A percentile compares a stretch with the other conserved stretches of the same genome.
Conservation (phyloP, 2,888 invertebrate genomes). For the Noctua fimbriata region DNA sequence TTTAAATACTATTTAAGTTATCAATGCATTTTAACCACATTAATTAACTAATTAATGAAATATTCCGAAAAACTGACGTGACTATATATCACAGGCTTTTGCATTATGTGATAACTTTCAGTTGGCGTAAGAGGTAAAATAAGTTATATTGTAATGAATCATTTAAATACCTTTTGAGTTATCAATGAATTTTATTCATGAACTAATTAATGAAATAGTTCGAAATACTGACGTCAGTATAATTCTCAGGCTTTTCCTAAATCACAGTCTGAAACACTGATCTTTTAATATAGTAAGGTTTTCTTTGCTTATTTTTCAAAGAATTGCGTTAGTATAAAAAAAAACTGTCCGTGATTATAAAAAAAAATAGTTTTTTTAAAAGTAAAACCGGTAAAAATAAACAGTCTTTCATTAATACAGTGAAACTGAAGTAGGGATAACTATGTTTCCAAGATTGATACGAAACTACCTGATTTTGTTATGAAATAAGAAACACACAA, state of each 20-base stretch:
- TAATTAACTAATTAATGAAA: not conserved
- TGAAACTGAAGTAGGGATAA: no score
- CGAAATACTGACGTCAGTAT: not conserved
- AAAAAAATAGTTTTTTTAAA: not conserved
- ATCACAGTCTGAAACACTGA: not conserved
- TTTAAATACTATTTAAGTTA: not conserved
- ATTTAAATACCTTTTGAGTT: not conserved
- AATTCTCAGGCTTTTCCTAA: not conserved
- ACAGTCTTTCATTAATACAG: not conserved
- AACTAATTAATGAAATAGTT: not conserved
- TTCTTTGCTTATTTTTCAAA: not conserved
- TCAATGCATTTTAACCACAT: not conserved
- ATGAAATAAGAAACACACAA: not conserved
- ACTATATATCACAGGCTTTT: not conserved
- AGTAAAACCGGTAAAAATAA: not conserved
- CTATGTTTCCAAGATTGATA: no score
- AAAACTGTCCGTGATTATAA: not conserved
- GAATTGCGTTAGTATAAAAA: not conserved
- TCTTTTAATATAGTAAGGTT: not conserved
- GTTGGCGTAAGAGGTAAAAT: slow-evolving; percentile 12
- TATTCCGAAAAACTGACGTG: not conserved
- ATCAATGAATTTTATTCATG: not conserved
- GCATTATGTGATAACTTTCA: not conserved
- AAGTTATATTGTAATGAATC: not conserved
- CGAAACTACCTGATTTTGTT: not conserved